A percentile compares a stretch with the other conserved stretches of the same genome.
Evolutionary conservation across 2,888 invertebrate genomes (phyloP).

Genomic region (Archips xylosteana): DNA sequence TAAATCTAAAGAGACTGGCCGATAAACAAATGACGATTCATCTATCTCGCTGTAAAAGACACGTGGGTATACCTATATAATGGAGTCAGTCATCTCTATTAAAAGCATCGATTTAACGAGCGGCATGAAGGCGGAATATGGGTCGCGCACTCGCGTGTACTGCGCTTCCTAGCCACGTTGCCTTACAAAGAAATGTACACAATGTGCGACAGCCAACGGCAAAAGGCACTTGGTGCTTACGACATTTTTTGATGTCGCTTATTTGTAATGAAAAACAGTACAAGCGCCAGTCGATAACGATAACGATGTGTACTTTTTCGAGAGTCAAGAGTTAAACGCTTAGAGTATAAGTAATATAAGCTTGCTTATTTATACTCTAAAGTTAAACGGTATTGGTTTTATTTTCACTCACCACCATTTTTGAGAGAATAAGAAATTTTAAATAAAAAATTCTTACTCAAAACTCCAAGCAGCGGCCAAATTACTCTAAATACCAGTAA

Average conservation of each 20-base stretch:
- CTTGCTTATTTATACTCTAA: too few relatives aligned
- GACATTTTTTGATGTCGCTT: background rate
- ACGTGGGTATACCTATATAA: conserved; percentile 60
- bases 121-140: conserved; percentile 63
- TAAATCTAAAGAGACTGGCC: background rate
- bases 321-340: too few relatives aligned
- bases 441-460: too few relatives aligned
- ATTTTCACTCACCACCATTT: too few relatives aligned
- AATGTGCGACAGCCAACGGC: conserved; percentile 61
- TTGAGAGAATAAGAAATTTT: too few relatives aligned
- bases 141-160: conserved; percentile 49
- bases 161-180: conserved; percentile 46
- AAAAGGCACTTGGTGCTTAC: conserved; percentile 65
- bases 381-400: too few relatives aligned
- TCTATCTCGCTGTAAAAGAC: conserved; percentile 7
- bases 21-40: conserved; percentile 11
- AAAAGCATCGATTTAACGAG: conserved; percentile 80
- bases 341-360: too few relatives aligned
- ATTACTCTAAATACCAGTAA: too few relatives aligned
- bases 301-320: too few relatives aligned
- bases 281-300: background rate
- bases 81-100: conserved; percentile 77
- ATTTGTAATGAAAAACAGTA: background rate
- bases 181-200: conserved; percentile 54
- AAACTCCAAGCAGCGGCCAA: too few relatives aligned